Evolutionary conservation across 2,797 vertebrate species (phyloP), one percentile per base, ranked within the genome.

Genomic region (Pipistrellus pipistrellus): DNA sequence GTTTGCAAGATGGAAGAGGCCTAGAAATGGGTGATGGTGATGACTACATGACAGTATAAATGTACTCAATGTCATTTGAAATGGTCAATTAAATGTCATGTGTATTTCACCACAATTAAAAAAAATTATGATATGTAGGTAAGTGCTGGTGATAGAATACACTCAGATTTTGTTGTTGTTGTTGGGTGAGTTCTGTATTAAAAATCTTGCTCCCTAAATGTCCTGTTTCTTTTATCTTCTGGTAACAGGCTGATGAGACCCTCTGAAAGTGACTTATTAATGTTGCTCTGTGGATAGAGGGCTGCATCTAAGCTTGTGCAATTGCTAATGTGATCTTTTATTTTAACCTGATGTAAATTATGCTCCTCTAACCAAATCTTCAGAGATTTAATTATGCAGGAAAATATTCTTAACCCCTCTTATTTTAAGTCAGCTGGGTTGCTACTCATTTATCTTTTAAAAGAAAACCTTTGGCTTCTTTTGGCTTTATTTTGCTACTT

Each of bases 331-430:
- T 95, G 96, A 93, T 92, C 91, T 81, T 95, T 64, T 80, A 87
- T 97, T 96, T 97, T 85, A 97, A 88, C 25, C 84, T 91, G 90
- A 96, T 96, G 69, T 94, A 93, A 87, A 64, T 77, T 81, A 32
- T 92, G 83, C 55, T 94, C 83, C 76, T 97, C 95, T 72, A 55
- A 21, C 84, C 69, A 97, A 96, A 89, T 96, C 78, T 95, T 97
- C 92, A 66, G 96, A 96, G 95, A 76, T 95, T 97, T 97, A 97
- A 87, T 98, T 97, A 95, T 96, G 90, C 66, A 73, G 73, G 76
- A 84, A 97, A 97, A 87, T 94, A 88, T 97, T 96, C 94, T 97
- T 96, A 97, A 88, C 77, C 68, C 93, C 55, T 91, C 57, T 97
- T 35, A 68, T 91, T 93, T 68, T 84, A 95, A 97, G 53, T 90